phyloP scores from a whole-genome alignment of 2,888 invertebrate genomes.

The Dyspetes luteomarginatus region DNA sequence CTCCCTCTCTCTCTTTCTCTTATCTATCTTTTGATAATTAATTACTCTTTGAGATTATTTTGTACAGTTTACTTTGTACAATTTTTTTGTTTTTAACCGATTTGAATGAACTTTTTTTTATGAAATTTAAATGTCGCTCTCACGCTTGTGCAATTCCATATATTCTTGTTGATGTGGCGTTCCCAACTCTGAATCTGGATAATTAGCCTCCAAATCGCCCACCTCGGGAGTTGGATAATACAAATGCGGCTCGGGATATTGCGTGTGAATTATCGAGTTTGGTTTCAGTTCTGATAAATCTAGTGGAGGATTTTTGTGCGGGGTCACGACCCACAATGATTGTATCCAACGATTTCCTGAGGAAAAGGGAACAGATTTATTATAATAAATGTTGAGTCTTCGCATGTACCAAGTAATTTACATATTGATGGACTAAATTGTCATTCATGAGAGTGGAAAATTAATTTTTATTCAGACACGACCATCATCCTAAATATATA shows the following conservation, averaged over 20 bases:
- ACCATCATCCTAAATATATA: too few relatives aligned
- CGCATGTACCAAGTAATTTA: too few relatives aligned
- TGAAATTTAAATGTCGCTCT: constrained; percentile 89
- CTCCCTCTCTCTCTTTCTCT: constrained; percentile 4
- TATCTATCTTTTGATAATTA: constrained; percentile 10
- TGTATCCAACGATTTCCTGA: constrained; percentile 93
- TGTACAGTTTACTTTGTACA: constrained; percentile 20
- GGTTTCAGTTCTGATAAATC: constrained; percentile 90
- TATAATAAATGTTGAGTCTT: too few relatives aligned
- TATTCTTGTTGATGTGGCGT: constrained; percentile 82
- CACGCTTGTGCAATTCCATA: constrained; percentile 90
- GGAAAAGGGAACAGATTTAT: constrained; percentile 60
- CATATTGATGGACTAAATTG: too few relatives aligned
- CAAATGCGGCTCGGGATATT: constrained; percentile 79
- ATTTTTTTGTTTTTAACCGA: background rate
- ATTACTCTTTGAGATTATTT: background rate
- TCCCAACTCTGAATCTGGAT: constrained; percentile 77
- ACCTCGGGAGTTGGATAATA: constrained; percentile 82
- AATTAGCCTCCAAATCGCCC: constrained; percentile 72
- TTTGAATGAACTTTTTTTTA: background rate
- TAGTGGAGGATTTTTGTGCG: constrained; percentile 92
- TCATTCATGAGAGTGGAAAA: too few relatives aligned
- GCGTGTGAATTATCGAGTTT: constrained; percentile 46
- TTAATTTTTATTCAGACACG: too few relatives aligned
- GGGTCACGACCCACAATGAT: constrained; percentile 93